These are phyloP conservation scores for Melanargia galathea DNA, from an alignment of 2,888 invertebrate species.

Conservation along the genomic window DNA sequence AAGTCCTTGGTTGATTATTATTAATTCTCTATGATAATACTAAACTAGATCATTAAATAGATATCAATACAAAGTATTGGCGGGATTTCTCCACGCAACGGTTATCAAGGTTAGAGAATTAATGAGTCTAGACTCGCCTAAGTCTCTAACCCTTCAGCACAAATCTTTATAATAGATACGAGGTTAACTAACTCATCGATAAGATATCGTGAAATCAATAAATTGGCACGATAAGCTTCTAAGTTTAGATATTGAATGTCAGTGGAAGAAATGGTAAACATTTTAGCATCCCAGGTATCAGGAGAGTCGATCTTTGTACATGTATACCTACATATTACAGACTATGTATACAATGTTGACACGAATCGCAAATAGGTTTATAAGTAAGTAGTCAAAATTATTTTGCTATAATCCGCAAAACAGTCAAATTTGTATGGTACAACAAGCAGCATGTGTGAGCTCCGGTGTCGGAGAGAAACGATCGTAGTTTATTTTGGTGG, in stretches of 20 bases:
- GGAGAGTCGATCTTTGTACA: constrained; percentile 11
- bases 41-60: constrained; percentile 7
- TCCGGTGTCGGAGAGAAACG: no score
- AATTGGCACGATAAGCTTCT: constrained; percentile 28
- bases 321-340: not conserved
- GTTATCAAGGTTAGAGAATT: constrained; percentile 30
- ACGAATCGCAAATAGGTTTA: not conserved
- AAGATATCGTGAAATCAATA: constrained; percentile 31
- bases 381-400: no score
- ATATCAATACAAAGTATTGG: constrained; percentile 13
- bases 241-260: constrained; percentile 21
- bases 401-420: no score
- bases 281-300: constrained; percentile 9
- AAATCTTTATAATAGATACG: constrained; percentile 35
- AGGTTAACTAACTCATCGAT: constrained; percentile 32
- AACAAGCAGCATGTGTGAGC: no score
- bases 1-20: no score
- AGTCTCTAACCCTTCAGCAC: constrained; percentile 20
- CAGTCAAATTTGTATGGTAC: no score
- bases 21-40: not conserved
- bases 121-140: constrained; percentile 25
- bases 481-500: no score
- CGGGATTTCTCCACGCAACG: constrained; percentile 27
- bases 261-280: constrained; percentile 19
- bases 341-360: constrained; percentile 18